These are phyloP conservation scores for Leucoraja erinaceus DNA, from an alignment of 2,113 vertebrate species.

Conservation along the genomic window DNA sequence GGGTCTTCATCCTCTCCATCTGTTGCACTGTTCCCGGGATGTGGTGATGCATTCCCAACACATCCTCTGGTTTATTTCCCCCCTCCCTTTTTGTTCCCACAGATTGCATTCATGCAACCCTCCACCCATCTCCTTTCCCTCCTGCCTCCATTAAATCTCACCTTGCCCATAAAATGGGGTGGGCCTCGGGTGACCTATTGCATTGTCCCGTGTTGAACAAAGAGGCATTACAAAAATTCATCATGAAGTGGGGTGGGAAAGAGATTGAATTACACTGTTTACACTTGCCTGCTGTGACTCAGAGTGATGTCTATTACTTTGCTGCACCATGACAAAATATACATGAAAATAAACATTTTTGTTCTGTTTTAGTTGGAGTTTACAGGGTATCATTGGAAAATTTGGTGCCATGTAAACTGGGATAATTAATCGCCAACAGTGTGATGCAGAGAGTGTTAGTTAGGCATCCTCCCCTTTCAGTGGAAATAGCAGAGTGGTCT, in stretches of 20 bases:
- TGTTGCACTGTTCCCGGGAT: background rate
- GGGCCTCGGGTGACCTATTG: background rate
- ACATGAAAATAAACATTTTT: background rate
- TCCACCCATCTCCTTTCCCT: background rate
- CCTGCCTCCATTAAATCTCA: background rate
- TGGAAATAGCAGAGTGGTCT: background rate
- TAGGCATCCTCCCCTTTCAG: background rate
- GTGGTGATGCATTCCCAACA: background rate
- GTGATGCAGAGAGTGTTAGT: background rate
- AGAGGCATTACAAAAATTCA: conserved; percentile 17
- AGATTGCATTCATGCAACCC: background rate
- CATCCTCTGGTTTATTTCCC: background rate
- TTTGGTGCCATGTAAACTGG: background rate
- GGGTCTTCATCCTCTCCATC: background rate
- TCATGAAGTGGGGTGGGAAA: background rate
- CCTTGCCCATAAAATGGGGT: background rate
- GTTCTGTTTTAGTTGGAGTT: background rate
- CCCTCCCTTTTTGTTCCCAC: background rate
- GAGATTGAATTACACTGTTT: conserved; percentile 28
- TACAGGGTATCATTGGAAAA: conserved; percentile 1
- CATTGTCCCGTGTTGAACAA: background rate
- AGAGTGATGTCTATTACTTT: background rate
- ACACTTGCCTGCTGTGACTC: conserved; percentile 30
- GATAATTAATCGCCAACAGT: background rate
- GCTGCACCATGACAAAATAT: background rate